Evolutionary conservation across 23 tunicate genomes (phyloP).

Genomic region (Corella eumyota): DNA sequence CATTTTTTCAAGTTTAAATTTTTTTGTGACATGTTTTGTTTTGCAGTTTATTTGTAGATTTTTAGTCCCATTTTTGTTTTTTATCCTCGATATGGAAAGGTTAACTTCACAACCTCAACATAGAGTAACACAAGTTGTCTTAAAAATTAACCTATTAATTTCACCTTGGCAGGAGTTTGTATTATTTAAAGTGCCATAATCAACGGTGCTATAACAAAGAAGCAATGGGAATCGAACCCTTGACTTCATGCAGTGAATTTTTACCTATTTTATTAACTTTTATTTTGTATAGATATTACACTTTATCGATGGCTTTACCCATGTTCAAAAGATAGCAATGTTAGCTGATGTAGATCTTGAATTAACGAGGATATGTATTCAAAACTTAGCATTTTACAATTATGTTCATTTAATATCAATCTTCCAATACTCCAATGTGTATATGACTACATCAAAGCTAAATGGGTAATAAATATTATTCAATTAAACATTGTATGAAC

Average conservation of each 20-base stretch:
- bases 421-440: constrained; percentile 77
- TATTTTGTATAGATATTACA: constrained; percentile 55
- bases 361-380: constrained; percentile 61
- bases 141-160: too few relatives aligned
- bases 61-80: background rate
- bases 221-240: too few relatives aligned
- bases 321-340: constrained; percentile 77
- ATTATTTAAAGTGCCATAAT: too few relatives aligned
- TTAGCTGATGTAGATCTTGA: constrained; percentile 79
- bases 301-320: constrained; percentile 82
- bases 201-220: too few relatives aligned
- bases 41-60: too few relatives aligned
- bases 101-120: too few relatives aligned
- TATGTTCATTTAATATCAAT: constrained; percentile 62
- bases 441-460: constrained; percentile 56
- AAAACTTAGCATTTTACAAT: constrained; percentile 61
- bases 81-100: too few relatives aligned
- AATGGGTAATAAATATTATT: constrained; percentile 19
- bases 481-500: background rate
- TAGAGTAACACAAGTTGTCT: too few relatives aligned
- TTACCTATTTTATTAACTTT: too few relatives aligned
- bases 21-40: too few relatives aligned
- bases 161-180: too few relatives aligned
- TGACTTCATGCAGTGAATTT: too few relatives aligned
- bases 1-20: background rate